phyloP scores from a whole-genome alignment of 2,113 vertebrate genomes.

The Guaruba guarouba region DNA sequence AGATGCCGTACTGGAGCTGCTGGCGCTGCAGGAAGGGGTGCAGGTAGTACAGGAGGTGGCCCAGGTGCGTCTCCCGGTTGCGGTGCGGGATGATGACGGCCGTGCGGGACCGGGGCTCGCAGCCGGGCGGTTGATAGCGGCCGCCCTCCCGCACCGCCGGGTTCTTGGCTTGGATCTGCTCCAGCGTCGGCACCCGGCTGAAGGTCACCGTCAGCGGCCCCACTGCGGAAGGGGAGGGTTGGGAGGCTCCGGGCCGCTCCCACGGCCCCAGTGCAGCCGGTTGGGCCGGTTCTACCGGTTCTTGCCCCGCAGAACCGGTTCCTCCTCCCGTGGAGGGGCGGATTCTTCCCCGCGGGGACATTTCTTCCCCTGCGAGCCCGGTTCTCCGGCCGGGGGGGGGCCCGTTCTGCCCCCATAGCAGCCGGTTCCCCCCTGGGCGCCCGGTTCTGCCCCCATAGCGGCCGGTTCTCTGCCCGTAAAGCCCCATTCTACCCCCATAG shows the following conservation, averaged over 20 bases:
- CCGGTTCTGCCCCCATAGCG: too few species aligned
- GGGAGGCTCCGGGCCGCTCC: background rate
- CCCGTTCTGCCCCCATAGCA: too few species aligned
- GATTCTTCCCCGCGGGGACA: background rate
- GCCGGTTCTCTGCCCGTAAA: too few species aligned
- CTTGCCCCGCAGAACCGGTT: background rate
- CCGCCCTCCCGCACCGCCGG: slow-evolving; percentile 83
- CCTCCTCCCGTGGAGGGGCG: background rate
- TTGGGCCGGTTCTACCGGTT: background rate
- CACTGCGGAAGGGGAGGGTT: slow-evolving; percentile 66
- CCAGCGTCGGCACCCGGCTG: slow-evolving; percentile 79
- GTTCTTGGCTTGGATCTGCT: slow-evolving; percentile 85
- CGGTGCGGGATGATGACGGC: slow-evolving; percentile 92
- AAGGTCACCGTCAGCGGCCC: slow-evolving; percentile 81
- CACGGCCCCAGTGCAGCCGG: background rate
- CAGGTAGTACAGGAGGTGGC: slow-evolving; percentile 92
- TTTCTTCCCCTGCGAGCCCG: background rate
- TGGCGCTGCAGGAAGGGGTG: slow-evolving; percentile 95
- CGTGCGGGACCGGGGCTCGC: slow-evolving; percentile 85
- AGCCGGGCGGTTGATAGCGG: slow-evolving; percentile 82
- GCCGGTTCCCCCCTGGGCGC: too few species aligned
- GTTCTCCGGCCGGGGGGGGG: background rate
- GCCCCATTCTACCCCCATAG: too few species aligned
- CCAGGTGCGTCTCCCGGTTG: slow-evolving; percentile 89
- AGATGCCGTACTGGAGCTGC: slow-evolving; percentile 94